These are phyloP conservation scores for Crioceris asparagi DNA, from an alignment of 2,888 invertebrate species.

Conservation along the genomic window DNA sequence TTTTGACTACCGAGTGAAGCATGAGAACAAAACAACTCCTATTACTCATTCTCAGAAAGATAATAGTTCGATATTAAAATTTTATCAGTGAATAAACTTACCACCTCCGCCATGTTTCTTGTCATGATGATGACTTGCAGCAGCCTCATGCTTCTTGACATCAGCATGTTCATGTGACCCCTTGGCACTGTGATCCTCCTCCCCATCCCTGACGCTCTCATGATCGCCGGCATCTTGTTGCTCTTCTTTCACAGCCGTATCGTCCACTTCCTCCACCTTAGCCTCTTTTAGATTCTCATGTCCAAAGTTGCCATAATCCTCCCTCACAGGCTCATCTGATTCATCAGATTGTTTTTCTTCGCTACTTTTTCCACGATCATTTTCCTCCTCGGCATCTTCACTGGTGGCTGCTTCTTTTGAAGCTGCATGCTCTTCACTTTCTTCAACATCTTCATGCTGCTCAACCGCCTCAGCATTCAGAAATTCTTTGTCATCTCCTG, in stretches of 20 bases:
- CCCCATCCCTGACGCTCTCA: conserved; percentile 1
- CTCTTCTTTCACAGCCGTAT: conserved; percentile 5
- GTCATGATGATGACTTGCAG: conserved; percentile 8
- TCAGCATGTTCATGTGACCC: neutral
- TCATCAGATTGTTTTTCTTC: neutral
- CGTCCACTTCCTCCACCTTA: conserved; percentile 10
- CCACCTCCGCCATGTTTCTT: conserved; percentile 4
- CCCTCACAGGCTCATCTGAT: neutral
- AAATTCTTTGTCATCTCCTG: conserved; percentile 7
- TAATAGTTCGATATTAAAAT: no score
- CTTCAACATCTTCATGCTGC: conserved; percentile 8
- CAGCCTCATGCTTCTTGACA: conserved; percentile 3
- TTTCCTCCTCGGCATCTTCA: conserved; percentile 2
- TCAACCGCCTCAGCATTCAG: conserved; percentile 4
- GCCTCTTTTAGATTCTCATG: no score
- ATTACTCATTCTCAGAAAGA: no score
- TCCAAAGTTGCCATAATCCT: no score
- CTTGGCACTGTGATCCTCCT: conserved; percentile 2
- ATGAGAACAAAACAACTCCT: no score
- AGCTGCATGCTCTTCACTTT: conserved; percentile 11
- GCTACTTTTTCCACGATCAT: conserved; percentile 12
- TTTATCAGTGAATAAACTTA: no score
- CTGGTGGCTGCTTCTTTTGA: neutral
- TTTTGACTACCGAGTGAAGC: no score
- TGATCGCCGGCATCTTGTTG: neutral